Base-by-base conservation (phyloP, 2,797 vertebrate genomes). In the Falco berigora region DNA sequence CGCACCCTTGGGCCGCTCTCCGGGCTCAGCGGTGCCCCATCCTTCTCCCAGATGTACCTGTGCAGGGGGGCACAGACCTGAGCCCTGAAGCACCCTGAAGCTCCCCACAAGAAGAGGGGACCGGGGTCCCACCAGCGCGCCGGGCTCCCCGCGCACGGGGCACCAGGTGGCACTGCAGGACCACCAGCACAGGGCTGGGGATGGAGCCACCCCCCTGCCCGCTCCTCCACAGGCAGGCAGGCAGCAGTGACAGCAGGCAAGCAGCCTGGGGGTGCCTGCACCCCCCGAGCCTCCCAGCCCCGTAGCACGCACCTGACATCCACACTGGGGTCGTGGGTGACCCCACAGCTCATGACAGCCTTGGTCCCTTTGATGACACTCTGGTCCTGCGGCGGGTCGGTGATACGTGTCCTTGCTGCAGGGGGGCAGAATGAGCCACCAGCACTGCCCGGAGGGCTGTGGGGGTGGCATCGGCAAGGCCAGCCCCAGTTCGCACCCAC, bases 301-400 rank as follows among this genome's bases (percentile, higher is more conserved):
- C 2, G 6, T 32, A 3, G 1, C 52, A 30, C 69, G 36, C 98
- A 99, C 99, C 99, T 99, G 97, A 99, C 69, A 1, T 98, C 98
- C 92, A 99, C 99, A 2, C 98, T 99, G 94, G 99, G 98, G 96
- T 99, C 99, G 0, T 99, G 99, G 95, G 99, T 99, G 97, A 99
- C 99, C 3, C 99, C 99, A 0, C 99, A 99, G 96, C 98, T 98
- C 99, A 99, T 98, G 52, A 98, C 97, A 12, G 99, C 99, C 94
- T 99, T 99, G 79, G 99, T 99, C 12, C 99, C 99, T 95, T 99
- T 99, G 98, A 99, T 99, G 98, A 99, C 99, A 1, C 99, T 99
- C 98, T 99, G 99, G 97, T 99, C 98, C 96, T 98, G 98, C 0
- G 99, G 99, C 0, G 99, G 99, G 81, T 97, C 98, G 5, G 98